Conservation (phyloP, 2,113 vertebrate species). For the Microtus ochrogaster region DNA sequence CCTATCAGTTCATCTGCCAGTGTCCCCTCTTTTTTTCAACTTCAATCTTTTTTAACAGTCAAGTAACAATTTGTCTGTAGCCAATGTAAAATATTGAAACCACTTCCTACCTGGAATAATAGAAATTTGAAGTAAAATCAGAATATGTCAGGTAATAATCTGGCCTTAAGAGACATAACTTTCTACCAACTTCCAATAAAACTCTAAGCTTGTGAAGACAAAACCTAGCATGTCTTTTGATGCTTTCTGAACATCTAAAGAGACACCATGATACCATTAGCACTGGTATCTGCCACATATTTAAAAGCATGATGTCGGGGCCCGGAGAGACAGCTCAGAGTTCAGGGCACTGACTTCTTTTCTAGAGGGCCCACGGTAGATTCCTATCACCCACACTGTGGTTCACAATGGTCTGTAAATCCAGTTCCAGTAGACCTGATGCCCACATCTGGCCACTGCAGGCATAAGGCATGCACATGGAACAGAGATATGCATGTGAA, state of each 20-base stretch:
- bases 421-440: not conserved
- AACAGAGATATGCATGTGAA: not conserved
- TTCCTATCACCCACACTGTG: not conserved
- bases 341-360: not conserved
- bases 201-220: not conserved
- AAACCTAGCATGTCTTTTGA: not conserved
- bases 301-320: too few species aligned
- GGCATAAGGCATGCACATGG: not conserved
- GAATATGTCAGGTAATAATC: not conserved
- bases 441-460: not conserved
- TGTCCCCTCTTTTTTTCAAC: not conserved
- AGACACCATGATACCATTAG: accelerated
- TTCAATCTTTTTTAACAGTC: not conserved
- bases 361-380: not conserved
- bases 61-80: not conserved
- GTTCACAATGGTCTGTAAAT: not conserved
- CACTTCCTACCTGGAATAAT: not conserved
- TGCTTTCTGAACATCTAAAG: not conserved
- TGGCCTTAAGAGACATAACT: not conserved
- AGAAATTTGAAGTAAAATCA: not conserved
- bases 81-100: not conserved
- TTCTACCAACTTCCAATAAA: not conserved
- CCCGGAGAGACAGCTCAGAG: not conserved
- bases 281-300: accelerated
- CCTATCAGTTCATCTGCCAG: not conserved